Conservation (phyloP, 2,888 invertebrate species). For the Acanthoscelides obtectus region DNA sequence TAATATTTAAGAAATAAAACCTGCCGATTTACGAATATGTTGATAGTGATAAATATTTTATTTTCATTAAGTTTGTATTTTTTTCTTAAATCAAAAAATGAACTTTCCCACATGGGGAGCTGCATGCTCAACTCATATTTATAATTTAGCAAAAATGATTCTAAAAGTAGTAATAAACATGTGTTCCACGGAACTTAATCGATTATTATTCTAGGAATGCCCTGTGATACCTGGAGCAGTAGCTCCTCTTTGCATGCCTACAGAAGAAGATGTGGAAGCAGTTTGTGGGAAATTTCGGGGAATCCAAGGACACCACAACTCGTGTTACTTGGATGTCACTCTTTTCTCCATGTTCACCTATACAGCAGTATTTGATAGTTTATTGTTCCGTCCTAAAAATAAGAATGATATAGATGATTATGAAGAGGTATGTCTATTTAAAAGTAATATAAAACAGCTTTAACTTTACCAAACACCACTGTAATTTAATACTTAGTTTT, state of each 20-base stretch:
- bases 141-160: no score
- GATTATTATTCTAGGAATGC: slow-evolving; percentile 56
- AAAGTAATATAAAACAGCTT: neutral
- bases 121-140: no score
- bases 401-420: slow-evolving; percentile 46
- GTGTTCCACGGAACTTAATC: slow-evolving; percentile 27
- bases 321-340: slow-evolving; percentile 96
- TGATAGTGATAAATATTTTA: no score
- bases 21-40: no score
- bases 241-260: slow-evolving; percentile 69
- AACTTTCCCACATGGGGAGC: no score
- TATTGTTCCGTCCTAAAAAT: slow-evolving; percentile 73
- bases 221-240: slow-evolving; percentile 77
- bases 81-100: no score
- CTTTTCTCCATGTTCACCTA: slow-evolving; percentile 98
- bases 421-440: slow-evolving; percentile 52
- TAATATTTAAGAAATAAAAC: no score
- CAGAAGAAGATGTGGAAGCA: slow-evolving; percentile 58
- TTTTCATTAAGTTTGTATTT: no score
- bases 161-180: no score
- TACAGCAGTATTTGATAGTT: slow-evolving; percentile 86
- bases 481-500: neutral
- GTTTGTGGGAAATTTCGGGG: slow-evolving; percentile 81
- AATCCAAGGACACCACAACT: slow-evolving; percentile 97
- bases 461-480: neutral